Percentiles rank a stretch among this genome's conserved stretches.
phyloP scores from a whole-genome alignment of 2,888 invertebrate species.

The Acanthopleura granulata region DNA sequence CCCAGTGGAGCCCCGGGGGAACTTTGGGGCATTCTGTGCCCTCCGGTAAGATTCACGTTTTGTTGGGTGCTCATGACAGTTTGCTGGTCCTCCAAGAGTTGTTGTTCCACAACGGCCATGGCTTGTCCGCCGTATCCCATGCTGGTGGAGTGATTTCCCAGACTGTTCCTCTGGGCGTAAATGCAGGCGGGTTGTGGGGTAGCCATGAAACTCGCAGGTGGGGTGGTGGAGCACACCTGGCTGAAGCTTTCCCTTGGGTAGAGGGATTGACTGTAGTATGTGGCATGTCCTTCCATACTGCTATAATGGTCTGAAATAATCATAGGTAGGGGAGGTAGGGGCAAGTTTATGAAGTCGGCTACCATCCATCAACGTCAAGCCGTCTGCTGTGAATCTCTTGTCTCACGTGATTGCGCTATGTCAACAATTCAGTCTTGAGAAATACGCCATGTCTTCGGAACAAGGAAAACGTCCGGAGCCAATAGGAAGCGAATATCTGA shows the following conservation, averaged over 20 bases:
- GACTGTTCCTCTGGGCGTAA: slow-evolving; percentile 8
- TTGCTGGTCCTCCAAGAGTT: slow-evolving; percentile 35
- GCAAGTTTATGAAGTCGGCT: slow-evolving; percentile 2
- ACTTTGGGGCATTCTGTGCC: not conserved
- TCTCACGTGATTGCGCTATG: slow-evolving; percentile 9
- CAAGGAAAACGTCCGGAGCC: no score
- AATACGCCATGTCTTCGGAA: no score
- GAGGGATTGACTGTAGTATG: slow-evolving; percentile 48
- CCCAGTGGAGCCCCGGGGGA: not conserved
- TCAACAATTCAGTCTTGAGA: not conserved
- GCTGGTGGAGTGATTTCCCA: not conserved
- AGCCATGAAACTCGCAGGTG: slow-evolving; percentile 20
- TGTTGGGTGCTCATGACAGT: slow-evolving; percentile 27
- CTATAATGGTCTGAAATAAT: slow-evolving; percentile 1
- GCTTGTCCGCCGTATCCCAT: slow-evolving; percentile 54
- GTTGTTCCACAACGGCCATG: slow-evolving; percentile 60
- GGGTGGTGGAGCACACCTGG: slow-evolving; percentile 22
- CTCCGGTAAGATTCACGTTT: not conserved
- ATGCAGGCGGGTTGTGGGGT: not conserved
- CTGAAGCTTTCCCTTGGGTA: slow-evolving; percentile 46
- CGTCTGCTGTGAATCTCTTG: not conserved
- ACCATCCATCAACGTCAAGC: slow-evolving; percentile 6
- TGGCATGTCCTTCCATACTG: slow-evolving; percentile 51
- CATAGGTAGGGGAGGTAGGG: not conserved
- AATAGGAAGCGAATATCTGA: no score